These are phyloP conservation scores for Naja naja DNA, from an alignment of 2,113 vertebrate species.

Conservation along the genomic window DNA sequence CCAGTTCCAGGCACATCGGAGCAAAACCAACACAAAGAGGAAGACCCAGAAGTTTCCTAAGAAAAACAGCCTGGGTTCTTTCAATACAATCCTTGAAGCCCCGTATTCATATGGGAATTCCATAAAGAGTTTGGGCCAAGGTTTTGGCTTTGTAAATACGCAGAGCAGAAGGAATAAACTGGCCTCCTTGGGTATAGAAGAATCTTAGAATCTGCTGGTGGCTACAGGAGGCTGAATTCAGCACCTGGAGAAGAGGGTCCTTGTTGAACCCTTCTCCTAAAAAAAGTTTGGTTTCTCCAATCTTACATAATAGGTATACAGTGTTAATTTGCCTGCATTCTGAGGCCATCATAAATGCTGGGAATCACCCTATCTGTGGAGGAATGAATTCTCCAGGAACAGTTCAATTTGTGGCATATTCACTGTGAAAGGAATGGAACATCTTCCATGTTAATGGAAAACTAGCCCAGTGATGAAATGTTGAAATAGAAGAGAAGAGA, in stretches of 20 bases:
- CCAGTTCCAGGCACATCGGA: too few species aligned
- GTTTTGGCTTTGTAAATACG: too few species aligned
- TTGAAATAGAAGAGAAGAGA: not conserved
- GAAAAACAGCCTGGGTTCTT: too few species aligned
- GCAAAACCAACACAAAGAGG: too few species aligned
- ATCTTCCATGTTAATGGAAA: not conserved
- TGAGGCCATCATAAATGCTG: not conserved
- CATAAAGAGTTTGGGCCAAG: too few species aligned
- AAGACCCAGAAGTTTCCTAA: too few species aligned
- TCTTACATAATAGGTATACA: not conserved
- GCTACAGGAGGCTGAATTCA: too few species aligned
- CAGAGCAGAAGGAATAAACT: too few species aligned
- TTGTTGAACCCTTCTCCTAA: not conserved
- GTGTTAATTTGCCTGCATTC: not conserved
- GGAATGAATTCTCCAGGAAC: not conserved
- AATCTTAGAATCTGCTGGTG: too few species aligned
- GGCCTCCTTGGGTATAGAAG: too few species aligned
- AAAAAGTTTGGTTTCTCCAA: not conserved
- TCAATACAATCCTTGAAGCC: too few species aligned
- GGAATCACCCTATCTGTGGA: not conserved
- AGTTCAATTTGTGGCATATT: not conserved
- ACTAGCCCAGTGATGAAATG: not conserved
- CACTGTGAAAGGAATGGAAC: not conserved
- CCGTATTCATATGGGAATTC: too few species aligned
- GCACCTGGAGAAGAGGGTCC: not conserved